Base-by-base conservation (phyloP, 2,113 vertebrate genomes). In the Brachirus orientalis region DNA sequence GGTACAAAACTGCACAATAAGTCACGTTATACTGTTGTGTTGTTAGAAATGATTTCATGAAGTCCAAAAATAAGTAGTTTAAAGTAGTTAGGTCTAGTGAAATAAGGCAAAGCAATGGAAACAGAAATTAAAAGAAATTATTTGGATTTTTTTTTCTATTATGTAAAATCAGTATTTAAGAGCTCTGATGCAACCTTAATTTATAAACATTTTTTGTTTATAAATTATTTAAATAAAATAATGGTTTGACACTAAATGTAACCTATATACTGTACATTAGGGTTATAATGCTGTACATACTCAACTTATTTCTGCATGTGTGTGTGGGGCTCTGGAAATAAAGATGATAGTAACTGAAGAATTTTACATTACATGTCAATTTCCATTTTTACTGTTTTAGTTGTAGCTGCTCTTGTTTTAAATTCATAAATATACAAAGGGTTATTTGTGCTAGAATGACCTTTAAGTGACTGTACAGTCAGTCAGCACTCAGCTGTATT, bases 261-360 rank as follows among this genome's bases (percentile, higher is more conserved):
- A n/a, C n/a, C n/a, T n/a, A n/a, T n/a, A n/a, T n/a, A n/a, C n/a
- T n/a, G n/a, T n/a, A n/a, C n/a, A n/a, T n/a, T 35, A 37, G 6
- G 36, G 19, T 8, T 74, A 61, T 56, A 13, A 37, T 37, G 37
- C 33, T 86, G 71, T 78, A 80, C 67, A 85, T 69, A 74, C 13
- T 33, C 18, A 11, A 1, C 20, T 55, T 47, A 35, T 67, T 56
- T 61, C 53, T 83, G 70, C 60, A 67, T 78, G 69, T 3, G 11
- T 61, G 12, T 12, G 19, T 54, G 19, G 18, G 33, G 8, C 28
- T n/a, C 36, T 8, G 10, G 41, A 19, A 44, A 58, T 69, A 18
- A 63, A 56, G 33, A 52, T 10, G 51, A 2, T 64, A 16, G 62
- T 71, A 59, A 12, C 9, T 56, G 33, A 55, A 64, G 58, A 59